Conservation (phyloP, 1,140 invertebrate genomes). For the Nasonia giraulti region DNA sequence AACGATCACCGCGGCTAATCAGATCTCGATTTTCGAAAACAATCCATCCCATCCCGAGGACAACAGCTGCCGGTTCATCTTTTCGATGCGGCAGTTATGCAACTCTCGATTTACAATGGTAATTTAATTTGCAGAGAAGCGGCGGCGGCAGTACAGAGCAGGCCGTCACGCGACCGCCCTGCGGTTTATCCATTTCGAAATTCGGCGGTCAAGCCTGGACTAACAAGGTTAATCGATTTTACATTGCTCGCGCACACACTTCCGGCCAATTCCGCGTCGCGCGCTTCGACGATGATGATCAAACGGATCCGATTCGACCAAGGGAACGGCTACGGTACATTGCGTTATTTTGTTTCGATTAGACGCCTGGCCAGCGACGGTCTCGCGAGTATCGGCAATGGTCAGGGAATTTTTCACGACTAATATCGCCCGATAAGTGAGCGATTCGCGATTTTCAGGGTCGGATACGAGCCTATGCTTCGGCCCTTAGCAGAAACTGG, state of each 20-base stretch:
- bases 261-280: conserved; percentile 20
- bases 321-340: no score
- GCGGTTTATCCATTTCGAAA: conserved; percentile 53
- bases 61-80: neutral
- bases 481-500: no score
- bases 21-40: neutral
- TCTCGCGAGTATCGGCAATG: no score
- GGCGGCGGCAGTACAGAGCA: neutral
- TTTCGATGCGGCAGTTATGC: conserved; percentile 51
- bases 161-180: conserved; percentile 33
- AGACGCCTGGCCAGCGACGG: no score
- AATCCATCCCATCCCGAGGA: neutral
- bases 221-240: conserved; percentile 56
- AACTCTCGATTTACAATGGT: conserved; percentile 52
- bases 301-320: no score
- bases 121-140: conserved; percentile 51
- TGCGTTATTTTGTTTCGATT: no score
- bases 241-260: conserved; percentile 39
- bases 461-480: no score
- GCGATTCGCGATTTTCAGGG: no score
- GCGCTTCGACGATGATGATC: neutral
- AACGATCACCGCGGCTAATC: no score
- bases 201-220: conserved; percentile 37
- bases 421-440: no score
- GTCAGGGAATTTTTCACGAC: no score